A percentile compares a stretch with the other conserved stretches of the same genome.
These are phyloP conservation scores for Hormiphora californensis DNA, from an alignment of 37 sponge, comb jelly and placozoan genomes.

Conservation along the genomic window DNA sequence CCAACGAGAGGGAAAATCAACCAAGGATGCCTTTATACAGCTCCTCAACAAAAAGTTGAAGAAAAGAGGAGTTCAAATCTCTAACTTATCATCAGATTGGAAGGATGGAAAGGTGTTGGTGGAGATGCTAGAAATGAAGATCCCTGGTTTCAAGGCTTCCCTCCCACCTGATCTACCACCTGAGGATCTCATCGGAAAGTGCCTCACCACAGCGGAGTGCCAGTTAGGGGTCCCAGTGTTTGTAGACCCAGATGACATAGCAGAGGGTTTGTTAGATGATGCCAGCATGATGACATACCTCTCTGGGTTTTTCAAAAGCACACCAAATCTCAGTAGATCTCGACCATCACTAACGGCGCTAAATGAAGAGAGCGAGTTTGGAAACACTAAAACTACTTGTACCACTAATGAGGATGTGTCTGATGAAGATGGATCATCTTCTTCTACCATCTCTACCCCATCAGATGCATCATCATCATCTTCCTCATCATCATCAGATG, in stretches of 20 bases:
- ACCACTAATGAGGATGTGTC: no score
- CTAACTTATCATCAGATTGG: not conserved
- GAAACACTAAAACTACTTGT: no score
- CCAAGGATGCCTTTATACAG: conserved; percentile 2
- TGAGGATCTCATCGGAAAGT: not conserved
- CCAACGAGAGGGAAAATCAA: not conserved
- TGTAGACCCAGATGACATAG: not conserved
- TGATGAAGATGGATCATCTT: no score
- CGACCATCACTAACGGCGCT: no score
- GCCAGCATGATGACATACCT: conserved; percentile 1
- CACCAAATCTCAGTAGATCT: no score
- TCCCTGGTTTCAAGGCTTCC: not conserved
- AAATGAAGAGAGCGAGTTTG: no score
- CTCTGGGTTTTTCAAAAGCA: not conserved
- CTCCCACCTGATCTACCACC: no score
- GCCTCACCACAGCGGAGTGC: not conserved
- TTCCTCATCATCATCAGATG: no score
- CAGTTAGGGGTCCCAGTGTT: not conserved
- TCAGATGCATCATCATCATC: no score
- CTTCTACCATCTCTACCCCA: no score
- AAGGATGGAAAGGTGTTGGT: not conserved
- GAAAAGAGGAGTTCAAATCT: not conserved
- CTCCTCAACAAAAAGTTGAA: conserved; percentile 3
- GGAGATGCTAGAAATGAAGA: not conserved
- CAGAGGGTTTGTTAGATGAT: not conserved